These are phyloP conservation scores for Cercopithecus mona DNA, from an alignment of 2,113 vertebrate species.

Conservation along the genomic window DNA sequence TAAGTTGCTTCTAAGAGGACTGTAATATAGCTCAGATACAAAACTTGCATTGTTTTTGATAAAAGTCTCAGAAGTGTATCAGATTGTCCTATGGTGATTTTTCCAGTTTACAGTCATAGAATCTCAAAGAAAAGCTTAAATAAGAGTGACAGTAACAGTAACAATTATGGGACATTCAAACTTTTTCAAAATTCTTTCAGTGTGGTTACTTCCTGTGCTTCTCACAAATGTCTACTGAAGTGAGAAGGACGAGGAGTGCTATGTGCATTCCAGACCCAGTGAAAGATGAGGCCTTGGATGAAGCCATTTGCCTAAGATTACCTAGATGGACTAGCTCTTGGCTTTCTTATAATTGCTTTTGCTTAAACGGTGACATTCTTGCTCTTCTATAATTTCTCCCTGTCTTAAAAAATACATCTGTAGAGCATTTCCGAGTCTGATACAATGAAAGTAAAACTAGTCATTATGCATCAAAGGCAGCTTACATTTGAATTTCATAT, in stretches of 20 bases:
- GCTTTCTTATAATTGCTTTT: background rate
- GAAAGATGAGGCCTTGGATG: background rate
- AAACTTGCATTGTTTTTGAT: background rate
- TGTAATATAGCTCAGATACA: background rate
- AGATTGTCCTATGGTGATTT: background rate
- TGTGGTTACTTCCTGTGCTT: background rate
- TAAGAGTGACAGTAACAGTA: background rate
- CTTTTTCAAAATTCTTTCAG: background rate
- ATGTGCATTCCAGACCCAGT: rapidly evolving
- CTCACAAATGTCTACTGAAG: background rate
- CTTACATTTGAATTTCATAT: conserved; percentile 12
- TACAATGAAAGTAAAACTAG: background rate
- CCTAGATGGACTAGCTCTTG: background rate
- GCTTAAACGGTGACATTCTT: background rate
- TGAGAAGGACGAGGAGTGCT: background rate
- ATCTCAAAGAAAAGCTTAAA: background rate
- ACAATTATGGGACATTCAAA: background rate
- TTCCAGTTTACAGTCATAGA: background rate
- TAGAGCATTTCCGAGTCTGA: background rate
- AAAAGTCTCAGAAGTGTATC: background rate
- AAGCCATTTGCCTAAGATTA: background rate
- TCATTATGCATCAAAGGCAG: background rate
- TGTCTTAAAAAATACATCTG: background rate
- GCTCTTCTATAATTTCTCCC: background rate
- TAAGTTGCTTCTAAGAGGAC: background rate